Evolutionary conservation across 30 jellyfish, hydroid and myxozoan genomes (phyloP).

Genomic region (Turritopsis dohrnii): DNA sequence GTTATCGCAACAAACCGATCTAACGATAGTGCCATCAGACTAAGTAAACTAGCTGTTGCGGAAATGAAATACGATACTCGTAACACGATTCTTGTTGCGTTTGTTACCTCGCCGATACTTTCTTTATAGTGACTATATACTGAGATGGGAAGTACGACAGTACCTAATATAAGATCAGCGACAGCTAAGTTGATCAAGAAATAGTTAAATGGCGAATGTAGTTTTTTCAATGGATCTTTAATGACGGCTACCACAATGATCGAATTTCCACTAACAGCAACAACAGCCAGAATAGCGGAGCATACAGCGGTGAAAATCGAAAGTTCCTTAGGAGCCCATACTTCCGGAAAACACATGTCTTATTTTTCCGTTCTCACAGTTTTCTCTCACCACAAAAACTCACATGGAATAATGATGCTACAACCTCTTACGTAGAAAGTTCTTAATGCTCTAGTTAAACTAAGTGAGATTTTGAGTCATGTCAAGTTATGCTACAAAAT

Average conservation of each 20-base stretch:
- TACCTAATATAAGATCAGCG: slow-evolving; percentile 23
- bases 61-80: slow-evolving; percentile 24
- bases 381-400: neutral
- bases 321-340: slow-evolving; percentile 9
- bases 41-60: slow-evolving; percentile 19
- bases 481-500: neutral
- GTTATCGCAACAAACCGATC: slow-evolving; percentile 31
- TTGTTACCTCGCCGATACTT: neutral
- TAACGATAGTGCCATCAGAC: slow-evolving; percentile 8
- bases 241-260: slow-evolving; percentile 23
- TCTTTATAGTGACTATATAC: slow-evolving; percentile 16
- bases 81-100: neutral
- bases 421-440: neutral
- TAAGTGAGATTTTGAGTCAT: neutral
- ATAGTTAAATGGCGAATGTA: slow-evolving; percentile 26
- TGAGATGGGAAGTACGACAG: slow-evolving; percentile 24
- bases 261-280: slow-evolving; percentile 12
- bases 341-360: neutral
- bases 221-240: slow-evolving; percentile 28
- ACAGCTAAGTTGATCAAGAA: slow-evolving; percentile 31
- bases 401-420: neutral
- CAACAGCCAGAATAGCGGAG: neutral
- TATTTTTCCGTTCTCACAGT: too few species aligned
- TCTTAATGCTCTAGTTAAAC: neutral
- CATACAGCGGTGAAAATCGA: neutral